phyloP scores from a whole-genome alignment of 2,888 invertebrate species.

The Drosophila kuntzei region DNA sequence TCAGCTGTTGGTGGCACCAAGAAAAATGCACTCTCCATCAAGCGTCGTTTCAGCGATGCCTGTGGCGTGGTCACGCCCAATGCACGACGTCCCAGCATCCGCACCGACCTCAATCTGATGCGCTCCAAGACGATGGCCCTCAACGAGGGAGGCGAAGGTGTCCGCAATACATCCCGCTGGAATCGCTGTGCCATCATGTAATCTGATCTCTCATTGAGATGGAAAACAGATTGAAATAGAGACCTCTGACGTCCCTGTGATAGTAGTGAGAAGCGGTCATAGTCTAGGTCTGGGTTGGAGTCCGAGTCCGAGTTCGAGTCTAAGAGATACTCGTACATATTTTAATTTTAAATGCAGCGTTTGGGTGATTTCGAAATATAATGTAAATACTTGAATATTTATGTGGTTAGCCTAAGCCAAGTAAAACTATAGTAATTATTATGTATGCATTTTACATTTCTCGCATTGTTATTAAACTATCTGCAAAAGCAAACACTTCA shows the following conservation, averaged over 20 bases:
- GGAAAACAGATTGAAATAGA: background rate
- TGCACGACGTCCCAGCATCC: conserved; percentile 93
- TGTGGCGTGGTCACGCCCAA: conserved; percentile 96
- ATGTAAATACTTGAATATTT: conserved; percentile 57
- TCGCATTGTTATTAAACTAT: conserved; percentile 47
- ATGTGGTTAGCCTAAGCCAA: conserved; percentile 25
- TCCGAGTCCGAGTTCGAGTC: background rate
- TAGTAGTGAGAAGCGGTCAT: conserved; percentile 58
- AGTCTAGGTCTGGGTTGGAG: conserved; percentile 21
- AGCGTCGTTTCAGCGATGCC: conserved; percentile 93
- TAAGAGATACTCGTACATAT: background rate
- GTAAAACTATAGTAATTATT: conserved; percentile 13
- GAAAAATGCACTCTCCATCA: conserved; percentile 92
- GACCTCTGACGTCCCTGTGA: conserved; percentile 58
- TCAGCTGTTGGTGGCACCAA: conserved; percentile 89
- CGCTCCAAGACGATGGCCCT: conserved; percentile 92
- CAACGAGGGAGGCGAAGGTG: conserved; percentile 88
- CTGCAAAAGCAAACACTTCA: conserved; percentile 22
- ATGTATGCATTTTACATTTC: conserved; percentile 59
- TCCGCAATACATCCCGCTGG: conserved; percentile 84
- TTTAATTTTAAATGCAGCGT: conserved; percentile 75
- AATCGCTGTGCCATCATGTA: conserved; percentile 81
- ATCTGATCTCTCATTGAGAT: conserved; percentile 13
- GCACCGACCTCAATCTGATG: conserved; percentile 95
- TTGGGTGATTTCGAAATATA: conserved; percentile 74